phyloP scores from a whole-genome alignment of 2,113 vertebrate species.

The Cynopterus brachyotis region DNA sequence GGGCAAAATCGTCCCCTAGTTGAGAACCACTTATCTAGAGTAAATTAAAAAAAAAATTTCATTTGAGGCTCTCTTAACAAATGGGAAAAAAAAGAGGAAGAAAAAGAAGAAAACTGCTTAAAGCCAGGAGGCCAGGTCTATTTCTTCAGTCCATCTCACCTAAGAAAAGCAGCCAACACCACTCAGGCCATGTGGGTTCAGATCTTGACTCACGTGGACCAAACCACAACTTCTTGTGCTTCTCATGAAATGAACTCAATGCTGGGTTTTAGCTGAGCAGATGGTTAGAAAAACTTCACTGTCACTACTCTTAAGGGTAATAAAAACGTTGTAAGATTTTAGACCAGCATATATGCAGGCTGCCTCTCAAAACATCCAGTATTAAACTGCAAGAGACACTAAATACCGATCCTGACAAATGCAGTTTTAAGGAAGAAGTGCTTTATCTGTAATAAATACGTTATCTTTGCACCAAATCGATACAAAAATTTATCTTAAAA shows the following conservation, averaged over 20 bases:
- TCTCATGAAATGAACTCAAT: not conserved
- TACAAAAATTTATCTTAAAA: not conserved
- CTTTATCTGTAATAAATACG: not conserved
- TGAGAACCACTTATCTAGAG: not conserved
- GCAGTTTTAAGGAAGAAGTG: not conserved
- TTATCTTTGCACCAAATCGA: not conserved
- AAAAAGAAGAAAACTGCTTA: not conserved
- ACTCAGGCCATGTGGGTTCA: not conserved
- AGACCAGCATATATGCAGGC: not conserved
- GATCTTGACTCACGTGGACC: not conserved
- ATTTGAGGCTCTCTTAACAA: not conserved
- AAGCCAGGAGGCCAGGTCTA: not conserved
- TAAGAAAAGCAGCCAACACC: not conserved
- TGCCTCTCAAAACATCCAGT: constrained; percentile 3
- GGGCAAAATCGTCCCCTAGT: not conserved
- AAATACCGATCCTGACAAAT: not conserved
- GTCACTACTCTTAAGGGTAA: not conserved
- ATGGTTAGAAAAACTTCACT: not conserved
- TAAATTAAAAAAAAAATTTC: not conserved
- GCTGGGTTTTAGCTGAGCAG: not conserved
- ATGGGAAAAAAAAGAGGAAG: not conserved
- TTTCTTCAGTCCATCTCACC: not conserved
- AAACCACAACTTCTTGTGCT: not conserved
- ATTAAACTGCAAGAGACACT: not conserved
- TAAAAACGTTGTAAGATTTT: not conserved